Evolutionary conservation across 2,888 invertebrate genomes (phyloP), one percentile per base, ranked within the genome.

Genomic region (Rhaphigaster nebulosa): DNA sequence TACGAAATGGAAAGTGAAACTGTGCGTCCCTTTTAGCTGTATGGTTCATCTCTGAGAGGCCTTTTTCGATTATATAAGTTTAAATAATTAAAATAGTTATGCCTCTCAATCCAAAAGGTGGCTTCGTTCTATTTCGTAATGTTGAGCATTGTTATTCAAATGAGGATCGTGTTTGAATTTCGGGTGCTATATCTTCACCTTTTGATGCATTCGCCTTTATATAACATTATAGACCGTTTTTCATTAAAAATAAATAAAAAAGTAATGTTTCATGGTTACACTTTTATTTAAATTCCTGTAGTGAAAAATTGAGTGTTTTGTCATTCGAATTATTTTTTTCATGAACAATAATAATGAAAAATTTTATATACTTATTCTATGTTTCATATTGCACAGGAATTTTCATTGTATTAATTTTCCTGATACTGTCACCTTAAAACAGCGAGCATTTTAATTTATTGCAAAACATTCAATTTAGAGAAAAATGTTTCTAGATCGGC

Each of bases 1-100:
- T 84, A 84, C 84, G 84, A 84, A 84, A 84, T 84, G 45, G 45
- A 84, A 84, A 84, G 84, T 84, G 84, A 84, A 84, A 84, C 84
- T 84, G 84, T 84, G 45, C n/a, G 84, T 84, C 84, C 15, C 45
- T 38, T 76, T 76, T 76, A 76, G 45, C 84, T 45, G 12, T n/a
- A 84, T 23, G 45, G 84, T 45, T 84, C 45, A 84, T 84, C 84
- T 41, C 45, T 0, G 26, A 5, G 45, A 5, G 45, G 1, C n/a
- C 45, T 50, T n/a, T 84, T 50, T 84, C 15, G 45, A 84, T 84
- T 84, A 84, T 84, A 50, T 84, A 84, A 84, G 84, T 50, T n/a
- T 41, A 50, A 41, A 84, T 50, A 84, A 84, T 84, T 84, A 84
- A 84, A 84, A 45, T 84, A 45, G 41, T 45, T n/a, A n/a, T 84